These are phyloP conservation scores for Corapipo altera DNA, from an alignment of 2,113 vertebrate genomes.

Conservation along the genomic window DNA sequence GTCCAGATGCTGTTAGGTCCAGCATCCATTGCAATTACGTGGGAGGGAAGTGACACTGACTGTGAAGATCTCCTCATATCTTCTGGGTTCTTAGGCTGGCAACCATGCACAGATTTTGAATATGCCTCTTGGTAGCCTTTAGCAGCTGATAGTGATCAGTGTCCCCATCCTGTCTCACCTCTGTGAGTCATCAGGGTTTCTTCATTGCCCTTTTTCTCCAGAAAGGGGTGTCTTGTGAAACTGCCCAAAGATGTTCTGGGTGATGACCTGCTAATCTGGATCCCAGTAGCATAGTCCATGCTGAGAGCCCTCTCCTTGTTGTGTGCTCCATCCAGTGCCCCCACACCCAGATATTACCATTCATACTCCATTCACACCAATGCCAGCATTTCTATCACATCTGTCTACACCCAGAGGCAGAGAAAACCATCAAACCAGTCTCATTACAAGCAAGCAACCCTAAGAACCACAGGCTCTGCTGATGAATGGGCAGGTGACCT, in stretches of 20 bases:
- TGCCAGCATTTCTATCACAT: neutral
- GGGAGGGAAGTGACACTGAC: neutral
- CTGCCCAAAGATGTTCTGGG: too few relatives aligned
- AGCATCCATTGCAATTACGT: neutral
- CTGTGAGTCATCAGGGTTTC: neutral
- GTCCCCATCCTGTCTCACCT: neutral
- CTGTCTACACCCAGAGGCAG: neutral
- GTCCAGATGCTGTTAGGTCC: rapidly evolving
- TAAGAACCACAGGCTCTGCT: neutral
- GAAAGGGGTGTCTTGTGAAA: neutral
- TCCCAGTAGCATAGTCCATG: neutral
- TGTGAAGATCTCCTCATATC: neutral
- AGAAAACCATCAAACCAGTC: neutral
- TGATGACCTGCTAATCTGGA: neutral
- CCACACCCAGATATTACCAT: neutral
- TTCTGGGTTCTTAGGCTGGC: neutral
- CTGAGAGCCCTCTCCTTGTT: neutral
- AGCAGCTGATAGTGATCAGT: neutral
- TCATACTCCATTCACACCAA: neutral
- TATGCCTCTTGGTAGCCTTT: neutral
- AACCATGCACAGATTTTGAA: neutral
- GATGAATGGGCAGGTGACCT: neutral
- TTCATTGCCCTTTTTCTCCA: neutral
- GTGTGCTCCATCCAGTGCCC: neutral
- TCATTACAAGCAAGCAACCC: neutral